Conservation (phyloP, 2,888 invertebrate species). For the Miltochrista miniata region DNA sequence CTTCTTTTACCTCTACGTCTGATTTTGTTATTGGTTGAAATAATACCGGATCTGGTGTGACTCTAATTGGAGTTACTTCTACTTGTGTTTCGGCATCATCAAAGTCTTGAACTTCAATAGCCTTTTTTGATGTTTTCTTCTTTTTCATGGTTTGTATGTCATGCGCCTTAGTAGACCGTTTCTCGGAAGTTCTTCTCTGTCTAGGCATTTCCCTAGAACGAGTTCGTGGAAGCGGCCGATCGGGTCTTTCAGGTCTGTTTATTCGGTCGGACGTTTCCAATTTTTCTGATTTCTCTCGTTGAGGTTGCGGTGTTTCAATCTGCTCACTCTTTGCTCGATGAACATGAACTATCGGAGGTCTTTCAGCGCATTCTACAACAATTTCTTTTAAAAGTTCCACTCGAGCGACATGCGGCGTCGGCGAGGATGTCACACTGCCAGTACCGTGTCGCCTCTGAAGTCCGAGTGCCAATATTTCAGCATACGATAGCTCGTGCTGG, state of each 20-base stretch:
- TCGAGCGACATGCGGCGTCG: slow-evolving; percentile 69
- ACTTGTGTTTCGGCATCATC: slow-evolving; percentile 53
- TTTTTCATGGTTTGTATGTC: slow-evolving; percentile 64
- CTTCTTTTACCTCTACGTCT: slow-evolving; percentile 43
- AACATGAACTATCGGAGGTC: slow-evolving; percentile 43
- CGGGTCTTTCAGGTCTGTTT: slow-evolving; percentile 48
- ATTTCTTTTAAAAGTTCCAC: slow-evolving; percentile 68
- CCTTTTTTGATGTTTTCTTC: slow-evolving; percentile 66
- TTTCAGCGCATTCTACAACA: slow-evolving; percentile 58
- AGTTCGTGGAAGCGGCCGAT: slow-evolving; percentile 58
- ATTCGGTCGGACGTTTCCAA: slow-evolving; percentile 48
- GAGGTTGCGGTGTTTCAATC: slow-evolving; percentile 34
- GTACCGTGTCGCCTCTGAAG: slow-evolving; percentile 66
- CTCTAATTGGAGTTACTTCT: slow-evolving; percentile 21
- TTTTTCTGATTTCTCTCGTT: slow-evolving; percentile 37
- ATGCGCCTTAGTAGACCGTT: slow-evolving; percentile 62
- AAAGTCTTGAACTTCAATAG: slow-evolving; percentile 73
- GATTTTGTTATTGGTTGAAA: slow-evolving; percentile 9
- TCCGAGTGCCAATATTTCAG: slow-evolving; percentile 88
- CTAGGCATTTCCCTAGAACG: slow-evolving; percentile 70
- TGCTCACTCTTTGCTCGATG: slow-evolving; percentile 47
- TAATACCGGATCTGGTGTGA: slow-evolving; percentile 7
- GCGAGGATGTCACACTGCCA: slow-evolving; percentile 54
- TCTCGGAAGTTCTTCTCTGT: slow-evolving; percentile 68
- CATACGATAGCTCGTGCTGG: slow-evolving; percentile 88